Percentiles rank a stretch among this genome's conserved stretches.
These are phyloP conservation scores for Anarsia innoxiella DNA, from an alignment of 2,888 invertebrate species.

Conservation along the genomic window DNA sequence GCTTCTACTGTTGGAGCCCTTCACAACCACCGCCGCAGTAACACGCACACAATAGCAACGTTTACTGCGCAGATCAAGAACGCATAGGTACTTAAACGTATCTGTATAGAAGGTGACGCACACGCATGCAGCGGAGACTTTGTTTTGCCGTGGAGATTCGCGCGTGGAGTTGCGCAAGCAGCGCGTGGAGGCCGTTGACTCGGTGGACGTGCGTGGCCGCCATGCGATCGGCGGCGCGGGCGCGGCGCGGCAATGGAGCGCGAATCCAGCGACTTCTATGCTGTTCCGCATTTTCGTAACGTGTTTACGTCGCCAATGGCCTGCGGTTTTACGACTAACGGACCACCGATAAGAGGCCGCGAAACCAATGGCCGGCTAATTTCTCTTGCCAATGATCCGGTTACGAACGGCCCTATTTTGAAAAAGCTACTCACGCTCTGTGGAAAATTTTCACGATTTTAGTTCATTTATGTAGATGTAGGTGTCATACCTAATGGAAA, in stretches of 20 bases:
- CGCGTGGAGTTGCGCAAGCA: constrained; percentile 72
- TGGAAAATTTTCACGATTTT: no score
- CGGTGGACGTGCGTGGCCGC: constrained; percentile 46
- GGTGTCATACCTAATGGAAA: no score
- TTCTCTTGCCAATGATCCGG: constrained; percentile 9
- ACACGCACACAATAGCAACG: constrained; percentile 23
- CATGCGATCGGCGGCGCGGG: constrained; percentile 38
- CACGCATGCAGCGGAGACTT: constrained; percentile 47
- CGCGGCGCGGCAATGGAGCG: constrained; percentile 54
- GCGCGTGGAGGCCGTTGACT: constrained; percentile 71
- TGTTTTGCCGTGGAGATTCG: constrained; percentile 74
- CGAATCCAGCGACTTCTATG: constrained; percentile 56
- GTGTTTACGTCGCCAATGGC: constrained; percentile 28
- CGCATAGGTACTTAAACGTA: constrained; percentile 4
- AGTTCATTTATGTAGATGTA: no score
- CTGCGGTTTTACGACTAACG: constrained; percentile 22
- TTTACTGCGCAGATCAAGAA: constrained; percentile 32
- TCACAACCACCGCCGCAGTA: constrained; percentile 39
- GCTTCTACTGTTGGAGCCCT: constrained; percentile 52
- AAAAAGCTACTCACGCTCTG: not conserved
- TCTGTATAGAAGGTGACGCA: constrained; percentile 23
- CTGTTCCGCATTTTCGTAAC: constrained; percentile 57
- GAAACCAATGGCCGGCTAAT: constrained; percentile 11
- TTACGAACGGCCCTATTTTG: constrained; percentile 3
- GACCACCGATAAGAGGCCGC: constrained; percentile 18